Evolutionary conservation across 2,888 invertebrate species (phyloP).

Genomic region (Apamea epomidion): DNA sequence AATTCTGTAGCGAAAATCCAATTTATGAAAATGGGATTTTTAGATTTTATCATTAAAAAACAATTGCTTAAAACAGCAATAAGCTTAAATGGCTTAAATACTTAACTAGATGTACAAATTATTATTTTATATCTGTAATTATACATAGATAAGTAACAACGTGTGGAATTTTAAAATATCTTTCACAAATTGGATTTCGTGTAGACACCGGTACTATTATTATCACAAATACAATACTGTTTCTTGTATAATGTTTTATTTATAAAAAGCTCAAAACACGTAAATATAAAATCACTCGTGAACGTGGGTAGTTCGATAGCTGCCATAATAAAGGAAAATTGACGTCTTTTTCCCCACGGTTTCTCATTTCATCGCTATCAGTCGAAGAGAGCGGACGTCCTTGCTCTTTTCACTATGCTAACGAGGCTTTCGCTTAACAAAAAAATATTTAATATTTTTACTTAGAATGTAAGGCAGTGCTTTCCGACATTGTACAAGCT

Average conservation of each 20-base stretch:
- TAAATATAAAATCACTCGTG: slow-evolving; percentile 74
- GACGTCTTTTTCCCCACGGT: slow-evolving; percentile 64
- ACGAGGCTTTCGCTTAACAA: slow-evolving; percentile 77
- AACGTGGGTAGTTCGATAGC: slow-evolving; percentile 77
- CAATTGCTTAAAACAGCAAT: slow-evolving; percentile 84
- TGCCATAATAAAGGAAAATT: slow-evolving; percentile 75
- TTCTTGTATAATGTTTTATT: slow-evolving; percentile 74
- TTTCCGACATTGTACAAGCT: slow-evolving; percentile 82
- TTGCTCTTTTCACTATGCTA: slow-evolving; percentile 70
- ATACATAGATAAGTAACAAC: slow-evolving; percentile 70
- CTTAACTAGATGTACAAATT: slow-evolving; percentile 77
- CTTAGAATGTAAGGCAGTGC: slow-evolving; percentile 89
- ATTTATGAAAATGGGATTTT: slow-evolving; percentile 77
- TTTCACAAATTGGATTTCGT: slow-evolving; percentile 75
- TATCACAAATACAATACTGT: slow-evolving; percentile 78
- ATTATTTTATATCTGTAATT: slow-evolving; percentile 72
- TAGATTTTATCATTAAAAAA: slow-evolving; percentile 73
- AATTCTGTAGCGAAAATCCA: slow-evolving; percentile 77
- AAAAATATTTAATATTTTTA: slow-evolving; percentile 74
- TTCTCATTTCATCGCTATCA: slow-evolving; percentile 77
- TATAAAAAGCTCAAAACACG: slow-evolving; percentile 87
- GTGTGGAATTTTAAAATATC: slow-evolving; percentile 70
- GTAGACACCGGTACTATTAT: slow-evolving; percentile 70
- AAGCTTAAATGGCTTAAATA: slow-evolving; percentile 78
- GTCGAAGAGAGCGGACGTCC: slow-evolving; percentile 78